Conservation (phyloP, 2,797 vertebrate species). For the Brotula barbata region DNA sequence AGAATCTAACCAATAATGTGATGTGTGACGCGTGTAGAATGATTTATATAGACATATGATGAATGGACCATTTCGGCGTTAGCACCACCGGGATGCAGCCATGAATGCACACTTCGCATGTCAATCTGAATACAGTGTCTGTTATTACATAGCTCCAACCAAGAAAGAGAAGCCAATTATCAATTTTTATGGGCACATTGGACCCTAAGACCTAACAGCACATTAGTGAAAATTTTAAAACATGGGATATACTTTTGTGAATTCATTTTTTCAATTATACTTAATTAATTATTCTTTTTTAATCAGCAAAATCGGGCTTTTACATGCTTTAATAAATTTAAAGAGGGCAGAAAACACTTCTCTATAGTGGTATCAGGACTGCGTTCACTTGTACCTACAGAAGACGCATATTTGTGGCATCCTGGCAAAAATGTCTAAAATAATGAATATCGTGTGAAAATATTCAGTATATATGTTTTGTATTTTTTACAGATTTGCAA, state of each 20-base stretch:
- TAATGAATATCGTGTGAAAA: too few species aligned
- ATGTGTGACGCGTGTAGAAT: slow-evolving; percentile 31
- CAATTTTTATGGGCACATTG: not conserved
- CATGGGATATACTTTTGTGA: too few species aligned
- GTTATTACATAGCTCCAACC: slow-evolving; percentile 12
- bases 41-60: slow-evolving; percentile 34
- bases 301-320: not conserved
- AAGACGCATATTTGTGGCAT: too few species aligned
- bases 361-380: too few species aligned
- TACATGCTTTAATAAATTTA: not conserved
- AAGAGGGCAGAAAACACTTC: too few species aligned
- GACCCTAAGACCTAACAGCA: slow-evolving; percentile 18
- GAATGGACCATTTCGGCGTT: slow-evolving; percentile 11
- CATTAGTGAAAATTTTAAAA: not conserved
- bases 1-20: slow-evolving; percentile 19
- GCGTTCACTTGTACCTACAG: too few species aligned
- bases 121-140: slow-evolving; percentile 14
- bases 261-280: too few species aligned
- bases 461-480: too few species aligned
- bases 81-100: slow-evolving; percentile 35
- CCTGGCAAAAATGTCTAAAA: too few species aligned
- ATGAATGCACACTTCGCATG: slow-evolving; percentile 3
- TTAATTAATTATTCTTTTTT: not conserved
- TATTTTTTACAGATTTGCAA: too few species aligned
- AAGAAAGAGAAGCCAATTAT: not conserved